A percentile compares a stretch with the other conserved stretches of the same genome.
phyloP scores from a whole-genome alignment of 37 sponge, comb jelly and placozoan genomes.

The Beroe ovata region DNA sequence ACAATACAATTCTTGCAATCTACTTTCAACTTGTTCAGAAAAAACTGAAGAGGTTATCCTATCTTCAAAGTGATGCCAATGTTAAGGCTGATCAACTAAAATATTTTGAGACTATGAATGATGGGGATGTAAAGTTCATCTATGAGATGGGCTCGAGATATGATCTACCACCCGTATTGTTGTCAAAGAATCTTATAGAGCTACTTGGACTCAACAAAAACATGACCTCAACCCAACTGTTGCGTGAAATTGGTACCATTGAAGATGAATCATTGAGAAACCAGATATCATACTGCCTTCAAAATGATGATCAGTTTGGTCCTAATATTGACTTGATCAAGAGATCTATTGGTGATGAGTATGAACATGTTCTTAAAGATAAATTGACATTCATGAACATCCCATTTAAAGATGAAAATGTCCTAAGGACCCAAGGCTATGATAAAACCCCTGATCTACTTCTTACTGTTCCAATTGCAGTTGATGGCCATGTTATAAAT shows the following conservation, averaged over 20 bases:
- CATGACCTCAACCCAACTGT: not conserved
- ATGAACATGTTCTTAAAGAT: constrained; percentile 74
- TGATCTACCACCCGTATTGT: constrained; percentile 31
- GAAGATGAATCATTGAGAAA: not conserved
- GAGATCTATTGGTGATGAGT: constrained; percentile 77
- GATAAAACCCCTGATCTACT: constrained; percentile 92
- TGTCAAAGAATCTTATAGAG: constrained; percentile 17
- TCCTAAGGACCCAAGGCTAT: constrained; percentile 74
- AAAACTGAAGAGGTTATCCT: not conserved
- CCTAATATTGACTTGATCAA: constrained; percentile 59
- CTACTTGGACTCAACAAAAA: not conserved
- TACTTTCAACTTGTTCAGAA: constrained; percentile 23
- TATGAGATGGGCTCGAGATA: not conserved
- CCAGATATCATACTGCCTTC: constrained; percentile 24
- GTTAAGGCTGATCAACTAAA: constrained; percentile 1
- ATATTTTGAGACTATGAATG: not conserved
- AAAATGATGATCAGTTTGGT: constrained; percentile 47
- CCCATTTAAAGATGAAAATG: constrained; percentile 76
- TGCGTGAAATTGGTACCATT: not conserved
- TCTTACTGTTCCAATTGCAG: constrained; percentile 79
- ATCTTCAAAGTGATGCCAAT: not conserved
- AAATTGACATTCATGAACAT: constrained; percentile 69
- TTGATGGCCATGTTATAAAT: constrained; percentile 72
- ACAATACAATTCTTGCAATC: constrained; percentile 51
- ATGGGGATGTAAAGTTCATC: not conserved